These are phyloP conservation scores for Neolamprologus toae DNA, from an alignment of 2,113 vertebrate genomes.

Conservation along the genomic window DNA sequence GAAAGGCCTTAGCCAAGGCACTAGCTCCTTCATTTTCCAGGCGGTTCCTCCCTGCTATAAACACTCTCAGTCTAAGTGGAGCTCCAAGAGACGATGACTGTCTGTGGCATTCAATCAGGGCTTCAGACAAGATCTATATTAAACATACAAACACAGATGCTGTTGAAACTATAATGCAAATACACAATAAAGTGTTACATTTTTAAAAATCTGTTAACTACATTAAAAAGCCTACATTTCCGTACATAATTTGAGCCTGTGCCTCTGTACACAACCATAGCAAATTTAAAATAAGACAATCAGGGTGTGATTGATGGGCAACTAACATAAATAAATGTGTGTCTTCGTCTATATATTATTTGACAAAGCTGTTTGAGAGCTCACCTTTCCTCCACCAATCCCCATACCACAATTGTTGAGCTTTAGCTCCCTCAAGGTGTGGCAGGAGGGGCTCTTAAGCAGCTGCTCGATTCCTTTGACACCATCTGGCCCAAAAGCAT, in stretches of 20 bases:
- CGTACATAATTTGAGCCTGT: neutral
- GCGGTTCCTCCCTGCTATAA: slow-evolving; percentile 92
- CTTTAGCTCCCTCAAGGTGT: slow-evolving; percentile 82
- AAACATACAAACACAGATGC: neutral
- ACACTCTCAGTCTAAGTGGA: slow-evolving; percentile 82
- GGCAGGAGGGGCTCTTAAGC: slow-evolving; percentile 84
- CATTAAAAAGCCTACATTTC: neutral
- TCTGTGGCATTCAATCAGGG: slow-evolving; percentile 82
- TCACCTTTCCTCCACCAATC: slow-evolving; percentile 92
- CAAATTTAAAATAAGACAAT: neutral
- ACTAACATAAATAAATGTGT: neutral
- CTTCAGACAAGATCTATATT: slow-evolving; percentile 84
- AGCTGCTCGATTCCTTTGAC: slow-evolving; percentile 87
- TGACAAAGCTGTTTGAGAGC: neutral
- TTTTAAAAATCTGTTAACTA: neutral
- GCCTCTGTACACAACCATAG: neutral
- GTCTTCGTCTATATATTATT: neutral
- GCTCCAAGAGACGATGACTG: slow-evolving; percentile 77
- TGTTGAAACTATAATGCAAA: neutral
- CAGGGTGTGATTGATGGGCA: neutral
- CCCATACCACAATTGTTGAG: slow-evolving; percentile 99
- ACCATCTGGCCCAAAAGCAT: slow-evolving; percentile 93
- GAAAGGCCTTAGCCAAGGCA: slow-evolving; percentile 88
- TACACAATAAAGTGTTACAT: neutral
- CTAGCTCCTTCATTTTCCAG: slow-evolving; percentile 93